phyloP scores from a whole-genome alignment of 2,888 invertebrate species.

The Julus scandinavius region DNA sequence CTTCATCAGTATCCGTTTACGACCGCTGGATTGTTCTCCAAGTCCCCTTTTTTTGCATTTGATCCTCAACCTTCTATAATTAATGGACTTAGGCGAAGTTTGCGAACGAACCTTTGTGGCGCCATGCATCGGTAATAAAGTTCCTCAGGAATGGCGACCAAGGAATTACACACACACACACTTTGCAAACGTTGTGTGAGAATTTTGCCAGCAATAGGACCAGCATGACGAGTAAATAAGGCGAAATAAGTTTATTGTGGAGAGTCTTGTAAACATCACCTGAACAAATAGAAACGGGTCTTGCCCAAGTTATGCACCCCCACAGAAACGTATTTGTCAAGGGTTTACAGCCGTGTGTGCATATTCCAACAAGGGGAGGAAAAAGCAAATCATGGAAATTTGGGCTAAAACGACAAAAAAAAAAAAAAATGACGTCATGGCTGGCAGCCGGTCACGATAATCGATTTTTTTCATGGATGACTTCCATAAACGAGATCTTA shows the following conservation, averaged over 20 bases:
- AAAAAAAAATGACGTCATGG: slow-evolving; percentile 23
- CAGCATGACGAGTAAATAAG: slow-evolving; percentile 31
- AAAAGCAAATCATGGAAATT: slow-evolving; percentile 34
- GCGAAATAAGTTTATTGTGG: slow-evolving; percentile 26
- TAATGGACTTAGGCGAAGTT: slow-evolving; percentile 28
- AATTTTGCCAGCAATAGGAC: background rate
- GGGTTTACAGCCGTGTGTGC: slow-evolving; percentile 28
- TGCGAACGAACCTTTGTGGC: background rate
- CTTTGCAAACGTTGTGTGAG: slow-evolving; percentile 19
- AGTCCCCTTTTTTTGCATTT: slow-evolving; percentile 19
- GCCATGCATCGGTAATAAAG: slow-evolving; percentile 12
- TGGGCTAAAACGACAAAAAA: background rate
- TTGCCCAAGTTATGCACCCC: slow-evolving; percentile 15
- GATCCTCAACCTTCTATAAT: slow-evolving; percentile 25
- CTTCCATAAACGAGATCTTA: background rate
- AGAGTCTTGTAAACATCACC: slow-evolving; percentile 30
- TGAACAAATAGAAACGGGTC: slow-evolving; percentile 39
- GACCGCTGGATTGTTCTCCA: background rate
- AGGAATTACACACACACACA: background rate
- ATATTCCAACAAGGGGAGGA: background rate
- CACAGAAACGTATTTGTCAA: slow-evolving; percentile 14
- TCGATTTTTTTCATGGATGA: background rate
- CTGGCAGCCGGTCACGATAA: background rate
- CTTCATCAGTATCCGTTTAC: slow-evolving; percentile 4
- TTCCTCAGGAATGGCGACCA: background rate